These are phyloP conservation scores for Pterophyllum scalare DNA, from an alignment of 2,113 vertebrate species.

Conservation along the genomic window DNA sequence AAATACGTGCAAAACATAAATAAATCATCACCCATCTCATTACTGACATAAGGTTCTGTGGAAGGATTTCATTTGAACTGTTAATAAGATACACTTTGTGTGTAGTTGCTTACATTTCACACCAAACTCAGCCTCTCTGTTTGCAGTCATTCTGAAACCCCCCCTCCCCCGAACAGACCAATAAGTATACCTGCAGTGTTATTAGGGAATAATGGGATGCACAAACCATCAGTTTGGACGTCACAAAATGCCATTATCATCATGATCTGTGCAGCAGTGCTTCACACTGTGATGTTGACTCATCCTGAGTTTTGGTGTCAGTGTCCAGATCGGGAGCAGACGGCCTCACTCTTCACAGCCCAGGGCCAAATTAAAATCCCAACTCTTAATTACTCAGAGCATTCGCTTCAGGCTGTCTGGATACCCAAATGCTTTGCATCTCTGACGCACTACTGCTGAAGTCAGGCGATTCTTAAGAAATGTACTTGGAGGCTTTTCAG, in stretches of 20 bases:
- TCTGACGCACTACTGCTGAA: slow-evolving; percentile 47
- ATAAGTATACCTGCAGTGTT: background rate
- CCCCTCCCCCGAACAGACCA: background rate
- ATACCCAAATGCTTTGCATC: slow-evolving; percentile 47
- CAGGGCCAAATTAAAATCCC: slow-evolving; percentile 52
- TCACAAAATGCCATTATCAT: background rate
- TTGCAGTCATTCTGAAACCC: background rate
- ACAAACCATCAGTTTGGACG: background rate
- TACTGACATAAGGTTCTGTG: background rate
- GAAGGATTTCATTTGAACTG: background rate
- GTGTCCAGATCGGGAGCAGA: slow-evolving; percentile 55
- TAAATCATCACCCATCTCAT: background rate
- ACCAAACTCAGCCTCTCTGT: background rate
- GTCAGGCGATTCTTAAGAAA: slow-evolving; percentile 46
- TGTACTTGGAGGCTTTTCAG: slow-evolving; percentile 53
- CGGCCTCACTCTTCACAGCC: slow-evolving; percentile 26
- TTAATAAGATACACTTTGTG: background rate
- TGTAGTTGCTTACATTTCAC: background rate
- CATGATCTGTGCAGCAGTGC: background rate
- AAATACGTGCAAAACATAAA: background rate
- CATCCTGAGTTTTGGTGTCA: slow-evolving; percentile 19
- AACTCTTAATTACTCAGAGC: slow-evolving; percentile 66
- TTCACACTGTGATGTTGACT: slow-evolving; percentile 27
- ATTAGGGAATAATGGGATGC: background rate
- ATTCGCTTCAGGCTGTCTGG: slow-evolving; percentile 47